Conservation (phyloP, 2,888 invertebrate species). For the Heteropelma amictum region DNA sequence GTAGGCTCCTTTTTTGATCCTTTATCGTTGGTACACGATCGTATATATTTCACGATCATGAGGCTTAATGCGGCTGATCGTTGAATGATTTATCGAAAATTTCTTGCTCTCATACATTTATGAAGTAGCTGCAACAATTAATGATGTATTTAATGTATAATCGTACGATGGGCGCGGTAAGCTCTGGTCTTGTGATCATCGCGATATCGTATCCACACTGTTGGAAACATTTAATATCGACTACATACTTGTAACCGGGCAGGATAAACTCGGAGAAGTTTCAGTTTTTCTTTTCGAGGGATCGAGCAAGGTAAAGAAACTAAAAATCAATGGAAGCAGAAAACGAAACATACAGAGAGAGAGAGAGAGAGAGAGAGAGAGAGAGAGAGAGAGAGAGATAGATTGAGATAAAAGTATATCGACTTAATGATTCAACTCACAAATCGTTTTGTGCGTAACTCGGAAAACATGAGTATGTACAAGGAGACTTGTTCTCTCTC, state of each 20-base stretch:
- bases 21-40: too few relatives aligned
- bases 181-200: not conserved
- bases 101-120: slow-evolving; percentile 22
- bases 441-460: slow-evolving; percentile 51
- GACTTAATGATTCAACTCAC: slow-evolving; percentile 51
- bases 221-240: slow-evolving; percentile 23
- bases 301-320: slow-evolving; percentile 7
- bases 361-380: slow-evolving; percentile 22
- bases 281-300: slow-evolving; percentile 16
- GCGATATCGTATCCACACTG: not conserved
- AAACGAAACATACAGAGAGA: slow-evolving; percentile 13
- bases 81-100: slow-evolving; percentile 27
- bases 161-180: slow-evolving; percentile 7
- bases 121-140: slow-evolving; percentile 34
- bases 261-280: not conserved
- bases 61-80: slow-evolving; percentile 59
- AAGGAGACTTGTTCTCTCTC: slow-evolving; percentile 9
- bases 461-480: slow-evolving; percentile 41
- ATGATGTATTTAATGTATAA: slow-evolving; percentile 33
- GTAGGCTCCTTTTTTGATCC: too few relatives aligned
- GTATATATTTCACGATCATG: too few relatives aligned
- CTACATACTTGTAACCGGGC: not conserved
- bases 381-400: slow-evolving; percentile 26
- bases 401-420: too few relatives aligned
- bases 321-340: too few relatives aligned